phyloP scores from a whole-genome alignment of 2,888 invertebrate species.

The Deilephila porcellus region DNA sequence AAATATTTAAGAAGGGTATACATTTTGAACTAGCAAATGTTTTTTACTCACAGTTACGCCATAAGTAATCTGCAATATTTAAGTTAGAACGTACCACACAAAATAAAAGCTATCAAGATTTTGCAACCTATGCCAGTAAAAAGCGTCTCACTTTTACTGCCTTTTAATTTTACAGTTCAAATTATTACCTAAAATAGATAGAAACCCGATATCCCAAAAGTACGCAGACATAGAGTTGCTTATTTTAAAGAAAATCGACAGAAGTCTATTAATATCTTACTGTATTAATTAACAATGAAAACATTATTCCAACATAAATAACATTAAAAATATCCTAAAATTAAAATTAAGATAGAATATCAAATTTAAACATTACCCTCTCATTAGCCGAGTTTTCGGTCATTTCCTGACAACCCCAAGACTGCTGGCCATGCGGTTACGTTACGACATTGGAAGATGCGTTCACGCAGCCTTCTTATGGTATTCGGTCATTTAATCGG shows the following conservation, averaged over 20 bases:
- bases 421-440: slow-evolving; percentile 14
- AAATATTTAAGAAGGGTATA: too few species aligned
- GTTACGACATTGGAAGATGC: slow-evolving; percentile 50
- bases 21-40: not conserved
- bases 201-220: not conserved
- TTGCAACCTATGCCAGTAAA: not conserved
- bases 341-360: not conserved
- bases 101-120: not conserved
- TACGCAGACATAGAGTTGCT: not conserved
- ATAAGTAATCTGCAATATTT: not conserved
- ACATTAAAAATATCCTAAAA: too few species aligned
- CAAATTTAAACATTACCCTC: too few species aligned
- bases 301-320: not conserved
- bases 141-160: not conserved
- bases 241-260: not conserved
- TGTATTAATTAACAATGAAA: too few species aligned
- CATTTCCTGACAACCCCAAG: slow-evolving; percentile 9
- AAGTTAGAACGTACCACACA: not conserved
- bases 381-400: not conserved
- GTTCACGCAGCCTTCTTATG: slow-evolving; percentile 45
- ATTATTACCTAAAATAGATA: not conserved
- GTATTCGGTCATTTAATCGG: slow-evolving; percentile 33
- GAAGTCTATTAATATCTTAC: too few species aligned
- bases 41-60: not conserved
- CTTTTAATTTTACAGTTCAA: not conserved